Evolutionary conservation across 2,797 vertebrate species (phyloP).

Genomic region (Esox lucius): DNA sequence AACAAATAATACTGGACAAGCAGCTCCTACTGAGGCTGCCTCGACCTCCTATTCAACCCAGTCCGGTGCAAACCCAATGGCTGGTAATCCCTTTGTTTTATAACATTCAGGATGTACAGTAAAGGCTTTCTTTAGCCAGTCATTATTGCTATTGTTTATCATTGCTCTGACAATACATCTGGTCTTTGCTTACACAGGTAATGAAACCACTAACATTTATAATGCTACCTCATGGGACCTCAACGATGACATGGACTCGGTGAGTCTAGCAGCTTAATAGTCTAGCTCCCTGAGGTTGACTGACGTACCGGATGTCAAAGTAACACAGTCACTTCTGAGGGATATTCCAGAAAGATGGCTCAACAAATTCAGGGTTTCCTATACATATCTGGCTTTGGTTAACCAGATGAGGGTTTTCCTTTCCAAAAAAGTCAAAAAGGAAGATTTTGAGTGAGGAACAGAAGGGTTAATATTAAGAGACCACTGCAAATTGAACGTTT

Average conservation of each 20-base stretch:
- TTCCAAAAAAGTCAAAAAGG: too few species aligned
- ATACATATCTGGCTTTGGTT: too few species aligned
- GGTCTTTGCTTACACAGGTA: conserved; percentile 1
- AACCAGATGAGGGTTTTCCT: too few species aligned
- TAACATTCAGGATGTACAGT: neutral
- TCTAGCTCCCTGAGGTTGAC: neutral
- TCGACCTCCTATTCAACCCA: neutral
- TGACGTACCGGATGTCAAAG: too few species aligned
- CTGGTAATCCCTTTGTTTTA: neutral
- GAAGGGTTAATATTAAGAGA: too few species aligned
- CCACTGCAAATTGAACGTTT: too few species aligned
- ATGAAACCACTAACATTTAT: neutral
- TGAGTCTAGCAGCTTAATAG: neutral
- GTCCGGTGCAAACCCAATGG: neutral
- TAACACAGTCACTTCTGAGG: too few species aligned
- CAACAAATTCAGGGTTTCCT: too few species aligned
- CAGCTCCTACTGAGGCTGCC: neutral
- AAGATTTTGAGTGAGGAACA: too few species aligned
- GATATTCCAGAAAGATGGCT: too few species aligned
- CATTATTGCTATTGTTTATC: neutral
- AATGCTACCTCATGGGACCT: neutral
- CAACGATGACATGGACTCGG: neutral
- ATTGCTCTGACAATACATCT: neutral
- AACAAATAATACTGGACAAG: neutral
- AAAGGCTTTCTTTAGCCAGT: neutral